phyloP scores from a whole-genome alignment of 1,140 invertebrate genomes.

The Oedothorax gibbosus region DNA sequence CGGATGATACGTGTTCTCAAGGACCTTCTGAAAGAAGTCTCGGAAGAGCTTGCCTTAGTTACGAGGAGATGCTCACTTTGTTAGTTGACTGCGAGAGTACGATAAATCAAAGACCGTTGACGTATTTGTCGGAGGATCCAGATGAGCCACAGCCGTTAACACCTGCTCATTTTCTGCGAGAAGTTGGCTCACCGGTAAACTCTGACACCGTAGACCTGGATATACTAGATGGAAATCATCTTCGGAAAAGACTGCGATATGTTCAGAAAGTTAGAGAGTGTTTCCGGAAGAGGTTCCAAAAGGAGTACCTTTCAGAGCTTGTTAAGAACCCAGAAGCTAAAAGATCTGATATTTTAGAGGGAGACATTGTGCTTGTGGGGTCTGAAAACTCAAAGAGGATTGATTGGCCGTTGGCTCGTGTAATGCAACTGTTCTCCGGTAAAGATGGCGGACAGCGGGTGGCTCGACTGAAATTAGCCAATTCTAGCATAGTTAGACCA shows the following conservation, averaged over 20 bases:
- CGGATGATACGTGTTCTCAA: slow-evolving; percentile 24
- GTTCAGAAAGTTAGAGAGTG: slow-evolving; percentile 1
- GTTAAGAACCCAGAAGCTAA: background rate
- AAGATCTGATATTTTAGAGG: background rate
- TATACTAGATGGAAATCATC: slow-evolving; percentile 21
- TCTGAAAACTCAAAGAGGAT: slow-evolving; percentile 12
- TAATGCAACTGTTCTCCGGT: background rate
- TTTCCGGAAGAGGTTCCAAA: slow-evolving; percentile 22
- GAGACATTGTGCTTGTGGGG: background rate
- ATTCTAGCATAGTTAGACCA: slow-evolving; percentile 61
- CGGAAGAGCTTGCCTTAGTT: background rate
- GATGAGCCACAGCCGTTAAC: slow-evolving; percentile 4
- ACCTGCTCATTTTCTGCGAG: background rate
- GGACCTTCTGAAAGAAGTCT: slow-evolving; percentile 28
- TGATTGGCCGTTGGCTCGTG: slow-evolving; percentile 5
- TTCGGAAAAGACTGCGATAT: slow-evolving; percentile 20
- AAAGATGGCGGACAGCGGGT: slow-evolving; percentile 59
- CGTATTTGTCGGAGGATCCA: background rate
- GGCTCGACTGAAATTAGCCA: slow-evolving; percentile 61
- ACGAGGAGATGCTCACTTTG: slow-evolving; percentile 22
- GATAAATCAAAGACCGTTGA: slow-evolving; percentile 12
- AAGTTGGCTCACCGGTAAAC: background rate
- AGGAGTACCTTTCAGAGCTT: background rate
- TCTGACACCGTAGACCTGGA: background rate
- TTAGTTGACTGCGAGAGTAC: background rate